Base-by-base conservation (phyloP, 2,888 invertebrate genomes). In the Tenthredo mesomela region DNA sequence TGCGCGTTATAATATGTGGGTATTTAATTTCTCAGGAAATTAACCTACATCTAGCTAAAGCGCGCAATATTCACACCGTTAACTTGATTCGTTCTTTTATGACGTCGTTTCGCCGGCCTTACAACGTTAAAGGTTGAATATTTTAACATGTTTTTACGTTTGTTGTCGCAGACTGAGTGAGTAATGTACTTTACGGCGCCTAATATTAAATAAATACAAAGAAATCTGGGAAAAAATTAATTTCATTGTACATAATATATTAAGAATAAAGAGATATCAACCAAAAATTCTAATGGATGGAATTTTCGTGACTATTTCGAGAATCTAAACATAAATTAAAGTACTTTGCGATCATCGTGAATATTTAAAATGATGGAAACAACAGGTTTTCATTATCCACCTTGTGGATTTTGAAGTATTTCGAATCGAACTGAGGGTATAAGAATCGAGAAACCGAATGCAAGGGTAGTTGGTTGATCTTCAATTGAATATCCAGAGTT, bases 71-170 rank as follows among this genome's bases (percentile, higher is more conserved):
- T 88, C 88, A 89, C 89, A 85, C 87, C 84, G 86, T 87, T 88
- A 87, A 85, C 86, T 78, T 82, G 87, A 87, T 86, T 86, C 84
- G 85, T 84, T 86, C 86, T 82, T 87, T 88, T 85, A 86, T 86
- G 85, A 82, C 83, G 86, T 86, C 85, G 84, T 78, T 78, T 77
- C 43, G 50, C 50, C 50, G 58, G 75, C 43, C 77, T 67, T 70
- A 77, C 61, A 18, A 10, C 54, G 54, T 61, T 61, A 80, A 80
- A 50, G 88, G 86, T 86, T 88, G 88, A 87, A 89, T 91, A 89
- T 90, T 91, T 90, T 89, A 90, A 86, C 88, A 89, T 89, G 89
- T 89, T 89, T 87, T 88, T 87, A 85, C 84, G 88, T 88, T 89
- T 87, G 88, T 88, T 88, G 88, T 89, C 89, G 89, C 88, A 89